Percentiles rank a stretch among this genome's conserved stretches.
Evolutionary conservation across 2,888 invertebrate genomes (phyloP).

Genomic region (Conchocele bisecta): DNA sequence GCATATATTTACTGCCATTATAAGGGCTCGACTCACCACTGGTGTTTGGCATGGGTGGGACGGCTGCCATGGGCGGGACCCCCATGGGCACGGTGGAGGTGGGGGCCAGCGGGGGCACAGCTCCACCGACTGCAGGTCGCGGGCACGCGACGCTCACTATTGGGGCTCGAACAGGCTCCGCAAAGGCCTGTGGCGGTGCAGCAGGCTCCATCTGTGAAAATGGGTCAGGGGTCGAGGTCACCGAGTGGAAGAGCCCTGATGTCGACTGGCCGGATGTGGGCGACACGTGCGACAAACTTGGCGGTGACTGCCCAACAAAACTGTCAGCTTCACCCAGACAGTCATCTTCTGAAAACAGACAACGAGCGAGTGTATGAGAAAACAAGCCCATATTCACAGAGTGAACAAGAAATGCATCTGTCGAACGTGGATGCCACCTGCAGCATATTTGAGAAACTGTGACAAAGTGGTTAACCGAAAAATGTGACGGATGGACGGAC

Average conservation of each 20-base stretch:
- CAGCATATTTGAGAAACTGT: no score
- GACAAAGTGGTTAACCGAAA: no score
- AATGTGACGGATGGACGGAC: no score
- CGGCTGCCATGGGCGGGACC: conserved; percentile 28
- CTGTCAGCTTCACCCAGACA: conserved; percentile 78
- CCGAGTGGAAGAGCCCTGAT: conserved; percentile 49
- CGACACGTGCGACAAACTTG: conserved; percentile 20
- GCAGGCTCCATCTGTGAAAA: conserved; percentile 73
- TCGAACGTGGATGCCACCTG: no score
- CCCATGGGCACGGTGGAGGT: background rate
- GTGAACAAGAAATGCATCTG: no score
- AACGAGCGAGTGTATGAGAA: no score
- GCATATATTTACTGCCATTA: no score
- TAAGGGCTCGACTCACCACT: conserved; percentile 51
- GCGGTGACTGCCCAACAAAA: conserved; percentile 80
- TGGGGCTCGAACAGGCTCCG: conserved; percentile 26
- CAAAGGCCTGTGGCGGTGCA: conserved; percentile 38
- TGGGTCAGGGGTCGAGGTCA: conserved; percentile 63
- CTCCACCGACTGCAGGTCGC: background rate
- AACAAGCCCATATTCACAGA: no score
- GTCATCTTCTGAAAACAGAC: conserved; percentile 83
- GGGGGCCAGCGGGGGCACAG: conserved; percentile 1
- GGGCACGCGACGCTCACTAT: conserved; percentile 5
- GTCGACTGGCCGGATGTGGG: conserved; percentile 24
- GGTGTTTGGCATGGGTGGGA: conserved; percentile 45